phyloP scores from a whole-genome alignment of 1,140 invertebrate species.

The Magallana ariakensis region DNA sequence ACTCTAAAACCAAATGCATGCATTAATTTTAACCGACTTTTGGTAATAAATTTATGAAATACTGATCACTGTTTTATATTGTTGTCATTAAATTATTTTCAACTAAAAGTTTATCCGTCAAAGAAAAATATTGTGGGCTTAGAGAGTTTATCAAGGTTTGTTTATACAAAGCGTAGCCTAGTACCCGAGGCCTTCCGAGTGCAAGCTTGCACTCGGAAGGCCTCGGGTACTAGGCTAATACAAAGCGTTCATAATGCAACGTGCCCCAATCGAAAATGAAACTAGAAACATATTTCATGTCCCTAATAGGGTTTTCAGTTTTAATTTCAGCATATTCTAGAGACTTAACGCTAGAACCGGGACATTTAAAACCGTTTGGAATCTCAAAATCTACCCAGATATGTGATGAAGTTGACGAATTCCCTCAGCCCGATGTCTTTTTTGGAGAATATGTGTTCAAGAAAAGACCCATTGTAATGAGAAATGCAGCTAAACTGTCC shows the following conservation, averaged over 20 bases:
- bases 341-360: constrained; percentile 52
- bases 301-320: neutral
- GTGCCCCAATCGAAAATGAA: constrained; percentile 1
- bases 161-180: neutral
- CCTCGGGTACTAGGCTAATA: no score
- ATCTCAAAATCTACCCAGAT: constrained; percentile 58
- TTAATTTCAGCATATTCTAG: neutral
- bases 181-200: no score
- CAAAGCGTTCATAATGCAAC: no score
- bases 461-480: constrained; percentile 71
- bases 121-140: neutral
- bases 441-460: constrained; percentile 70
- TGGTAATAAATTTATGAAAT: no score
- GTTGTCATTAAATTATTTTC: neutral
- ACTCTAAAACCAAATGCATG: neutral
- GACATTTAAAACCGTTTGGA: constrained; percentile 74
- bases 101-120: no score
- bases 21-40: no score
- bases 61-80: neutral
- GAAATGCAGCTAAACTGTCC: constrained; percentile 68
- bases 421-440: constrained; percentile 69
- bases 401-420: constrained; percentile 67
- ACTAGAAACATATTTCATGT: neutral
- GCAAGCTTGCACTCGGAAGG: no score
- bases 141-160: neutral